Evolutionary conservation across 2,113 vertebrate genomes (phyloP).

Genomic region (Seriola quinqueradiata): DNA sequence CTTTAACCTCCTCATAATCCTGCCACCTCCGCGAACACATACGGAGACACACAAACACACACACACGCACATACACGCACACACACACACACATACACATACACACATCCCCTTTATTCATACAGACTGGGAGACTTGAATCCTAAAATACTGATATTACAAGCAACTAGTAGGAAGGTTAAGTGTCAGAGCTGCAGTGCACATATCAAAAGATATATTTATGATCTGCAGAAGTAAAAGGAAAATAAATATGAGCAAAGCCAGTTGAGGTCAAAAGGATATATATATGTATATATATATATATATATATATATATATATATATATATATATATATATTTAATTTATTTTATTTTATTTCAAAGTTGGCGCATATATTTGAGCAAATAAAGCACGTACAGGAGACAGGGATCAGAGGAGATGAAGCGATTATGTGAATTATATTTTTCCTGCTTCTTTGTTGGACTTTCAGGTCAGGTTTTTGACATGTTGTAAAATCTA

Average conservation of each 20-base stretch:
- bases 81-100: slow-evolving; percentile 14
- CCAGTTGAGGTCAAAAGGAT: neutral
- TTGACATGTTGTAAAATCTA: slow-evolving; percentile 12
- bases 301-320: too few relatives aligned
- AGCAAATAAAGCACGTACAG: neutral
- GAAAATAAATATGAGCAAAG: slow-evolving; percentile 13
- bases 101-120: neutral
- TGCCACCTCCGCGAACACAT: neutral
- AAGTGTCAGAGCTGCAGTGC: neutral
- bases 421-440: slow-evolving; percentile 3
- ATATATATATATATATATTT: too few relatives aligned
- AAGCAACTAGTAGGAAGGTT: neutral
- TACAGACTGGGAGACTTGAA: slow-evolving; percentile 12
- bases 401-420: neutral
- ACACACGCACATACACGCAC: neutral
- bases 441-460: slow-evolving; percentile 19
- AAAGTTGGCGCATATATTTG: neutral
- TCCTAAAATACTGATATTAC: slow-evolving; percentile 6
- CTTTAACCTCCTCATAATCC: neutral
- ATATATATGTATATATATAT: neutral
- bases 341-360: neutral
- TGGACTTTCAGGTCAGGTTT: neutral
- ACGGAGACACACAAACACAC: neutral
- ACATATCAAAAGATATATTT: neutral
- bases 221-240: neutral